Evolutionary conservation across 2,888 invertebrate genomes (phyloP).

Genomic region (Hedychridium roseum): DNA sequence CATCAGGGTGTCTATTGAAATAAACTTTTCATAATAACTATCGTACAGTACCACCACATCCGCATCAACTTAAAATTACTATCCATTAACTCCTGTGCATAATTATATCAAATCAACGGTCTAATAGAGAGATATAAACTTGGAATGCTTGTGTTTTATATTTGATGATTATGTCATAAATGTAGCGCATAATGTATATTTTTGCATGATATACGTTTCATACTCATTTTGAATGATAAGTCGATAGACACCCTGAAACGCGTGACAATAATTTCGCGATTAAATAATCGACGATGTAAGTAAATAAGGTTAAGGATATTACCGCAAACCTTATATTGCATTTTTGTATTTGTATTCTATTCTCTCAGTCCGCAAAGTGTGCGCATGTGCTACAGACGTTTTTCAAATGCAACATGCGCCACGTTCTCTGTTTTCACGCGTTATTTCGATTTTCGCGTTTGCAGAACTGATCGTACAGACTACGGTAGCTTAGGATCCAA

Average conservation of each 20-base stretch:
- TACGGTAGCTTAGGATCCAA: constrained; percentile 57
- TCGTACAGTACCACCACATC: too few relatives aligned
- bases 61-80: too few relatives aligned
- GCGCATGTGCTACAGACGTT: not conserved
- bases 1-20: constrained; percentile 24
- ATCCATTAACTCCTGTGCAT: too few relatives aligned
- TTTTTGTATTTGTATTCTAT: not conserved
- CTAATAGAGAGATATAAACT: too few relatives aligned
- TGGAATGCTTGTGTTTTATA: too few relatives aligned
- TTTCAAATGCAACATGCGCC: not conserved
- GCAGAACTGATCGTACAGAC: not conserved
- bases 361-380: not conserved
- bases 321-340: too few relatives aligned
- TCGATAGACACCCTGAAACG: constrained; percentile 26
- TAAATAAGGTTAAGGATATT: too few relatives aligned
- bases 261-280: constrained; percentile 54
- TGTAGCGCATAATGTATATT: constrained; percentile 2
- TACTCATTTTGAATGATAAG: not conserved
- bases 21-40: too few relatives aligned
- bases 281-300: constrained; percentile 25
- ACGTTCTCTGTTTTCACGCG: too few relatives aligned
- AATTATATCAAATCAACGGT: too few relatives aligned
- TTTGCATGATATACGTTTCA: not conserved
- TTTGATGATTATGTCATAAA: too few relatives aligned
- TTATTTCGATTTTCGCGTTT: not conserved